Evolutionary conservation across 1,140 invertebrate genomes (phyloP), one percentile per base, ranked within the genome.

Genomic region (Euglossa dilemma): DNA sequence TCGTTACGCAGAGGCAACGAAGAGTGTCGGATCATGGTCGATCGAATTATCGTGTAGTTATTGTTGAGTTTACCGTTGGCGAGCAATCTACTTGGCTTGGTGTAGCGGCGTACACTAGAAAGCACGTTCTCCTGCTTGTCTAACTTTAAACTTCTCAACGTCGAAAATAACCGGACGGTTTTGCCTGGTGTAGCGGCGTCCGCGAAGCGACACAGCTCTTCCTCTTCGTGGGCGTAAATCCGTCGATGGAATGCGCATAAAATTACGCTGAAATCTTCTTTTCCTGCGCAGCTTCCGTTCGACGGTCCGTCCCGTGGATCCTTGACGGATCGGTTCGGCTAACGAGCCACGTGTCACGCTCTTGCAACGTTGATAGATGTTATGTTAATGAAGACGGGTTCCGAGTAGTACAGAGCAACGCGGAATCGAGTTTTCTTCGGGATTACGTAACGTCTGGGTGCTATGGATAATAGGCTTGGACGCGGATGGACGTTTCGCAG

Each of bases 261-360:
- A 82, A 76, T 82, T 76, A 69, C 45, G 54, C 23, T 76, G n/a
- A 67, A 81, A 76, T 82, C 73, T 82, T 82, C 54, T 67, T 59
- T 80, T 52, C 45, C 63, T 59, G 72, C 36, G 23, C 12, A 64
- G 23, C 23, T 80, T 75, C 61, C 79, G 50, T 57, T 63, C 1
- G 12, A 18, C 28, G 16, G 43, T 23, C 18, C 43, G 11, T 7
- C 43, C 43, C 0, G 3, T 23, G 36, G 23, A 36, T 23, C 20
- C 16, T 47, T 28, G 25, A 28, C 25, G 11, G n/a, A 50, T 36
- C 50, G n/a, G n/a, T 28, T 50, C 18, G 50, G 20, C 50, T 52
- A 36, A 52, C 4, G 25, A 52, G 16, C 20, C 47, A 25, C 8
- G n/a, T 47, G n/a, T 25, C 64, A 16, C 12, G 7, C 6, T 14